phyloP scores from a whole-genome alignment of 2,113 vertebrate species.

The Cyprinodon brontotheroides region DNA sequence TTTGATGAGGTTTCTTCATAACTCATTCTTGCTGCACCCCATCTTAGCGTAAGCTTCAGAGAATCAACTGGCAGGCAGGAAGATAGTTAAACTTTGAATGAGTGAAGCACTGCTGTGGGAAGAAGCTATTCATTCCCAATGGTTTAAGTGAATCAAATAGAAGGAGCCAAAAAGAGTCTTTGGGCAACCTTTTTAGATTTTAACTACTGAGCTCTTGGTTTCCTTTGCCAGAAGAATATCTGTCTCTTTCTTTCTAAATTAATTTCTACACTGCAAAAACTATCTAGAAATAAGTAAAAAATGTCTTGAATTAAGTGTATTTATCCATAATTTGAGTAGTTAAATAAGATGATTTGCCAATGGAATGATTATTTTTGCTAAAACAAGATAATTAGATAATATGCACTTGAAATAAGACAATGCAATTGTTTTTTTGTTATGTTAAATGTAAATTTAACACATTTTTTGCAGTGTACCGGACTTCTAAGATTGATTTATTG shows the following conservation, averaged over 20 bases:
- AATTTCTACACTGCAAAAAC: no score
- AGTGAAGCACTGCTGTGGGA: background rate
- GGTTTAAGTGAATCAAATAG: background rate
- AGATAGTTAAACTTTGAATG: background rate
- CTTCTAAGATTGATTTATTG: no score
- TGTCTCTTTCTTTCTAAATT: background rate
- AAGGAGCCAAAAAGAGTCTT: background rate
- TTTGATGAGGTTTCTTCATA: constrained; percentile 10
- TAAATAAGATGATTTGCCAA: no score
- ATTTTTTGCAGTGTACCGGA: no score
- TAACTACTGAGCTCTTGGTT: background rate
- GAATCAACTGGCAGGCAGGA: background rate
- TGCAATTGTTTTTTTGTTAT: no score
- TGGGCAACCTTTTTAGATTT: background rate
- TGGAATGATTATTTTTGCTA: no score
- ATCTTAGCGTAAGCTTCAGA: background rate
- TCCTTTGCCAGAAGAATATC: background rate
- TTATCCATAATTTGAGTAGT: no score
- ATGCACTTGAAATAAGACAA: no score
- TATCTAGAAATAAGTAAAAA: no score
- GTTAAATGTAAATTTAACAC: no score
- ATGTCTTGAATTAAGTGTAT: no score
- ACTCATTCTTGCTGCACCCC: background rate
- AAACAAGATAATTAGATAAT: no score
- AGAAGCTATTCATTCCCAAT: background rate